A percentile compares a stretch with the other conserved stretches of the same genome.
Conservation (phyloP, 2,113 vertebrate species). For the Stomatorhinus ivindoensis region DNA sequence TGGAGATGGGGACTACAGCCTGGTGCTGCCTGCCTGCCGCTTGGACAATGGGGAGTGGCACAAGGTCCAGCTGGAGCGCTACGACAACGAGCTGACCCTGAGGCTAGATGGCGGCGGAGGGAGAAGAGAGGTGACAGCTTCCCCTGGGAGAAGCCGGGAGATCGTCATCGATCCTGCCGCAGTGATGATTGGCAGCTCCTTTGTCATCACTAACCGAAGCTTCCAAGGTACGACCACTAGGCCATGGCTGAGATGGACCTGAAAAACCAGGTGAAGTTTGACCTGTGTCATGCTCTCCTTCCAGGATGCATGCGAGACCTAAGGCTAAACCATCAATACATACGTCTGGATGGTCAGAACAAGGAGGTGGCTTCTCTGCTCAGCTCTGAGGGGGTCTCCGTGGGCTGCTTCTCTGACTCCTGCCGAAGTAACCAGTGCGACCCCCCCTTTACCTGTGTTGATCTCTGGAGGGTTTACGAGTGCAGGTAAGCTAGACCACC, state of each 20-base stretch:
- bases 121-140: constrained; percentile 62
- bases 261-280: neutral
- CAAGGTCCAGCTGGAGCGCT: constrained; percentile 67
- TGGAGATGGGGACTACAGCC: constrained; percentile 72
- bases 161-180: constrained; percentile 69
- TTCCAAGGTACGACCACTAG: constrained; percentile 64
- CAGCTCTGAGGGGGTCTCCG: constrained; percentile 62
- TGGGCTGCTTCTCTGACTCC: constrained; percentile 75
- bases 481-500: constrained; percentile 65
- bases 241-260: neutral
- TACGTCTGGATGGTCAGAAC: constrained; percentile 64
- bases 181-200: constrained; percentile 70
- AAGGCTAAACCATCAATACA: constrained; percentile 70
- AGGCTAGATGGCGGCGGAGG: constrained; percentile 73
- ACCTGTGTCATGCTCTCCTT: neutral
- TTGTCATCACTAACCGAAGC: constrained; percentile 66
- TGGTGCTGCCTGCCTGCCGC: constrained; percentile 68
- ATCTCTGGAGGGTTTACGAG: constrained; percentile 81
- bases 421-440: constrained; percentile 75
- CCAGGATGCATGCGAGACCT: constrained; percentile 78
- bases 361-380: constrained; percentile 67
- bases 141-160: constrained; percentile 64
- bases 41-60: constrained; percentile 84
- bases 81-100: constrained; percentile 75
- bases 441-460: constrained; percentile 72